phyloP scores from a whole-genome alignment of 2,113 vertebrate species.

The Ellobius talpinus region DNA sequence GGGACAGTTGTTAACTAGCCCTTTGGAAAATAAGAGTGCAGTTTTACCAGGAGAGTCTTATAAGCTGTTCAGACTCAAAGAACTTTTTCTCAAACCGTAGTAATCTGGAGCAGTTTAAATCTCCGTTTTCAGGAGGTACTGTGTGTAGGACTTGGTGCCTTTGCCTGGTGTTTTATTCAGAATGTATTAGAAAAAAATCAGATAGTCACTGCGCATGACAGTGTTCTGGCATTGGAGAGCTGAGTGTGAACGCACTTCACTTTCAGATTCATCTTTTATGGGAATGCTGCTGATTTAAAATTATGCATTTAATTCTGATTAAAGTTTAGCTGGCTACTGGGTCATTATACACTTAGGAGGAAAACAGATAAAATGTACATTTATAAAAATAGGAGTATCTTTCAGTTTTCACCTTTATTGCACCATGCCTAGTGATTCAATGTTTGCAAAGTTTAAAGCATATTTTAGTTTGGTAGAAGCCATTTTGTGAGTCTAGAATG shows the following conservation, averaged over 20 bases:
- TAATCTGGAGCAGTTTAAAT: background rate
- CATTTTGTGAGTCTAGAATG: background rate
- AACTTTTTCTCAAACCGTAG: slow-evolving; percentile 3
- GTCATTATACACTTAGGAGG: slow-evolving; percentile 27
- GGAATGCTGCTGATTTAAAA: background rate
- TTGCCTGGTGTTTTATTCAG: background rate
- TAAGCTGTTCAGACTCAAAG: background rate
- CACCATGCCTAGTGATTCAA: background rate
- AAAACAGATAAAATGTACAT: background rate
- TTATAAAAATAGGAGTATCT: background rate
- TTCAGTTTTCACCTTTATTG: slow-evolving; percentile 15
- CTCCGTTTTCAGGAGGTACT: background rate
- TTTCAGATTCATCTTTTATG: slow-evolving; percentile 17
- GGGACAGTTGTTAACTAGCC: background rate
- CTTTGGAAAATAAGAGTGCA: background rate
- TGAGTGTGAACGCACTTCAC: background rate
- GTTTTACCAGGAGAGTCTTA: background rate
- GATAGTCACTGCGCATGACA: background rate
- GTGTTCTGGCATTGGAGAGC: background rate
- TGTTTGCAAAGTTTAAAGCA: slow-evolving; percentile 9
- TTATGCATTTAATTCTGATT: slow-evolving; percentile 31
- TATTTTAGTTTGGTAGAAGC: slow-evolving; percentile 40
- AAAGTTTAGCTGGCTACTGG: slow-evolving; percentile 9
- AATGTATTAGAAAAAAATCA: background rate
- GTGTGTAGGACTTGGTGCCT: background rate